A percentile compares a stretch with the other conserved stretches of the same genome.
phyloP scores from a whole-genome alignment of 2,797 vertebrate genomes.

The Falco columbarius region DNA sequence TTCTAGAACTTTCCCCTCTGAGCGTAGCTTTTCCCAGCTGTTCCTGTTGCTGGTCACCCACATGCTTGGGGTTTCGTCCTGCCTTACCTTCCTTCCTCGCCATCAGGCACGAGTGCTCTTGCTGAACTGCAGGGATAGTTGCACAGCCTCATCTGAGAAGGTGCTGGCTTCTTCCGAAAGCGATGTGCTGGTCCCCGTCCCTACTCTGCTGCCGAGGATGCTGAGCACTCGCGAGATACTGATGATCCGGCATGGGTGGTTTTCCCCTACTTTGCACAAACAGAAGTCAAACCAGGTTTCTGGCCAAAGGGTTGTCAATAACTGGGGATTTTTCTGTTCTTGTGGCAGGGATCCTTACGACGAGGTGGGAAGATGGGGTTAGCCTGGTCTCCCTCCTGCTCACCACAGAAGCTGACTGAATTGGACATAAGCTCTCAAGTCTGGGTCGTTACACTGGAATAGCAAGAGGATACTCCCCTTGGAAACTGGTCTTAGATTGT shows the following conservation, averaged over 20 bases:
- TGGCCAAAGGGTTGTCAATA: neutral
- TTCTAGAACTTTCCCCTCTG: neutral
- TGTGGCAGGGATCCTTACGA: neutral
- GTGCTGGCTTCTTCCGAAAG: neutral
- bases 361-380: neutral
- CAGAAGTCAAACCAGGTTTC: neutral
- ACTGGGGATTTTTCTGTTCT: neutral
- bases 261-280: neutral
- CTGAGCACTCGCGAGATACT: neutral
- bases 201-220: neutral
- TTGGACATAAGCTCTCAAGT: neutral
- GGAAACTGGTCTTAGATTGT: neutral
- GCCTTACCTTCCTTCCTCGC: neutral
- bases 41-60: neutral
- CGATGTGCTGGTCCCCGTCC: neutral
- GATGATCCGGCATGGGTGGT: neutral
- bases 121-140: neutral
- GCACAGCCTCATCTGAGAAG: neutral
- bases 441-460: neutral
- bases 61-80: neutral
- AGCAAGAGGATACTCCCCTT: neutral
- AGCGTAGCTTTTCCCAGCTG: neutral
- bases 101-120: neutral
- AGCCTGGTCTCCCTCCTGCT: neutral
- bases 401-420: neutral